Evolutionary conservation across 2,113 vertebrate species (phyloP), one percentile per base, ranked within the genome.

Genomic region (Tonatia bakeri): DNA sequence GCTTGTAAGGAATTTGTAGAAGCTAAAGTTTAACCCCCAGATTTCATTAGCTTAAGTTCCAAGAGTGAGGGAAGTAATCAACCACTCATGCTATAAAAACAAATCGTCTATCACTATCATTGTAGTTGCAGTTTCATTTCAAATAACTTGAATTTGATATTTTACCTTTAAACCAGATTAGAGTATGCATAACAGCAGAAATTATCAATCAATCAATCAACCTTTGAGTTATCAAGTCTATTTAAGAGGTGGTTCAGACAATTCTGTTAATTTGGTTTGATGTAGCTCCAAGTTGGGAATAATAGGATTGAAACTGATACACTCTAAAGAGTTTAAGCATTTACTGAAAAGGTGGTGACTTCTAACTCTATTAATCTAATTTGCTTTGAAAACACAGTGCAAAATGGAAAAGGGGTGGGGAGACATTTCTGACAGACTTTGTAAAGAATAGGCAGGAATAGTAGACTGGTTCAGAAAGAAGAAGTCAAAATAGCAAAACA

Each of bases 1-100:
- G 79, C 47, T 90, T 90, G 13, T 22, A 65, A 94, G 43, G 22
- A 96, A 89, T 86, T 96, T 88, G 80, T 20, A 52, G 79, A 89
- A 91, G 45, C 38, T 92, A 79, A 92, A 86, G 64, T 89, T 91
- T 85, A 84, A 69, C 65, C 3, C n/a, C 20, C 10, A 79, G 26
- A 31, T 91, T 96, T 85, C 5, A 80, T 64, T 88, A 79, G 69
- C 36, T 72, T 90, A 72, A 86, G 7, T 77, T 24, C 26, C 81
- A 28, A 91, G 24, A 24, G 54, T 87, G 38, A 96, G 45, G 22
- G 36, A 94, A 73, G 65, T 90, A 81, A 91, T 19, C 7, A 85
- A 88, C 15, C 13, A 83, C 36, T 43, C 6, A 50, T 59, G 28
- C 33, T 79, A 3, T 80, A 75, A 91, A 85, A 90, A 86, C 43